Percentiles rank a stretch among this genome's conserved stretches.
phyloP scores from a whole-genome alignment of 2,113 vertebrate species.

The Psammodynastes pulverulentus region DNA sequence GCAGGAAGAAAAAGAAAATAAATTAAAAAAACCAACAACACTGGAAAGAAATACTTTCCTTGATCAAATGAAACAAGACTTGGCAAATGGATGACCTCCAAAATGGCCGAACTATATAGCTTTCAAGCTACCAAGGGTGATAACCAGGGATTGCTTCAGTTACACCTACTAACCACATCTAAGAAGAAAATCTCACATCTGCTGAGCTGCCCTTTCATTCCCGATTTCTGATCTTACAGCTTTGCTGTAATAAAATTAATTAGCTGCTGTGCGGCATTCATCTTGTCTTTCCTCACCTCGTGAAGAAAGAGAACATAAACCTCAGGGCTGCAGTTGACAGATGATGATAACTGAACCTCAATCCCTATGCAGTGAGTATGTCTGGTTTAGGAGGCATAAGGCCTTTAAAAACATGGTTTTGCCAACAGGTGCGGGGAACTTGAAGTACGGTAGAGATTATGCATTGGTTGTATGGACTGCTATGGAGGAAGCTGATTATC shows the following conservation, averaged over 20 bases:
- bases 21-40: not conserved
- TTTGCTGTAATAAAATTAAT: not conserved
- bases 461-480: not conserved
- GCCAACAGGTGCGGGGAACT: not conserved
- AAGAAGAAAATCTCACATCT: not conserved
- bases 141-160: not conserved
- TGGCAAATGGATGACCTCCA: not conserved
- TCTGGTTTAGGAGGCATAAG: not conserved
- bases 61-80: not conserved
- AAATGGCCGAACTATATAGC: not conserved
- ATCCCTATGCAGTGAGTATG: not conserved
- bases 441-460: not conserved
- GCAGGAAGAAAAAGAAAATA: not conserved
- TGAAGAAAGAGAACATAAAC: not conserved
- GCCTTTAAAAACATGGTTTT: not conserved
- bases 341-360: not conserved
- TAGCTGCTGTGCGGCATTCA: not conserved
- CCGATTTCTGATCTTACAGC: not conserved
- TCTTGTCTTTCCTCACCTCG: not conserved
- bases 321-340: not conserved
- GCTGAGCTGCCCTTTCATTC: not conserved
- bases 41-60: not conserved
- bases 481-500: not conserved
- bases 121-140: not conserved
- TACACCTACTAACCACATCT: not conserved